Conservation (phyloP, 2,797 vertebrate species). For the Poeciliopsis gracilis region DNA sequence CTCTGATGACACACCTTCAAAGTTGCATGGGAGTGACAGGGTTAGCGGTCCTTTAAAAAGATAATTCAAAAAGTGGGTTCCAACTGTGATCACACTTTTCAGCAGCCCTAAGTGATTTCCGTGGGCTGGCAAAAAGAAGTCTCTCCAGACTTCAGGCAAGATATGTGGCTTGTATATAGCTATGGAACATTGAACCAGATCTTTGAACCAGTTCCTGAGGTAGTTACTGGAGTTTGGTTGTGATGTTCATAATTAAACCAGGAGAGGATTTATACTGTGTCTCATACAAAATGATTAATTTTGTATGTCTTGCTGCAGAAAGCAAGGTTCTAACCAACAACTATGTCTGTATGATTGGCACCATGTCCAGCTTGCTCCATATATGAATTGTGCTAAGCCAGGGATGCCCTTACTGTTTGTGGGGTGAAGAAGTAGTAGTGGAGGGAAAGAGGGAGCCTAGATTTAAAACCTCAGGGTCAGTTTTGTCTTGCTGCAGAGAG, state of each 20-base stretch:
- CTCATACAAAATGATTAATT: background rate
- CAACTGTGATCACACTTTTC: background rate
- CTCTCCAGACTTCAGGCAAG: background rate
- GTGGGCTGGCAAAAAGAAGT: background rate
- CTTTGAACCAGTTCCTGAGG: background rate
- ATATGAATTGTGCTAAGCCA: background rate
- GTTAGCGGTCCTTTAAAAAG: background rate
- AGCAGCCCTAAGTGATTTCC: background rate
- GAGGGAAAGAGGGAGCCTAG: background rate
- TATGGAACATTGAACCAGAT: background rate
- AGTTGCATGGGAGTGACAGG: background rate
- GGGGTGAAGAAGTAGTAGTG: background rate
- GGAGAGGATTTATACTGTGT: background rate
- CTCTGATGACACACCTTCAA: background rate
- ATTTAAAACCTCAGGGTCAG: background rate
- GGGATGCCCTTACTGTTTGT: background rate
- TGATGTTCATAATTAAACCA: background rate
- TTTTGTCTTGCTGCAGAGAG: background rate
- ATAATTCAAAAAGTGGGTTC: background rate
- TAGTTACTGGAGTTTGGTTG: background rate
- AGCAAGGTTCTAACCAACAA: background rate
- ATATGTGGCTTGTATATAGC: background rate
- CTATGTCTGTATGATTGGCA: background rate
- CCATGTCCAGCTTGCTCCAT: background rate
- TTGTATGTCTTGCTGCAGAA: background rate